These are phyloP conservation scores for Meteorus cinctellus DNA, from an alignment of 2,888 invertebrate genomes.

Conservation along the genomic window DNA sequence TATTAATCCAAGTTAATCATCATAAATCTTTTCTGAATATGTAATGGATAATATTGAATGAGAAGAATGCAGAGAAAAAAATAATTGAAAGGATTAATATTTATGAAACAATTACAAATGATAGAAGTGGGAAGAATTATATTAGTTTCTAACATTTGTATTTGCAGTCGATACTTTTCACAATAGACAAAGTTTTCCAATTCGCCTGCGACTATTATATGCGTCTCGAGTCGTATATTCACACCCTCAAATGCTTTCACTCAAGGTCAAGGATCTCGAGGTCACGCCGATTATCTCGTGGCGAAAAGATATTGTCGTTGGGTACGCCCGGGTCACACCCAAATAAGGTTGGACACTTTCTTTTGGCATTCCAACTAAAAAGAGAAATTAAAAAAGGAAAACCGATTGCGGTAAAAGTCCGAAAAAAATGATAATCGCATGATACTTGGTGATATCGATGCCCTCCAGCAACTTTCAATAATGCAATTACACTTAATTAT, in stretches of 20 bases:
- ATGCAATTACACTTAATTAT: constrained; percentile 52
- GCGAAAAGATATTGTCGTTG: constrained; percentile 36
- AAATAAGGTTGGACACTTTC: constrained; percentile 27
- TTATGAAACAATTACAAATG: neutral
- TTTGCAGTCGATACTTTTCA: neutral
- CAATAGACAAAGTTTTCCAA: constrained; percentile 29
- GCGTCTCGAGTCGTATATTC: neutral
- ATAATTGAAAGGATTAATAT: neutral
- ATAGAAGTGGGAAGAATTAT: neutral
- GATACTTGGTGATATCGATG: constrained; percentile 36
- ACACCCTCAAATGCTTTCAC: constrained; percentile 43
- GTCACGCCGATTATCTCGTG: constrained; percentile 26
- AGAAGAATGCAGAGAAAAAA: neutral
- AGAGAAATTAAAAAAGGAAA: constrained; percentile 13
- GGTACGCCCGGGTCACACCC: constrained; percentile 36
- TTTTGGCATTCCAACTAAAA: constrained; percentile 12
- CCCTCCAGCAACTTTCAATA: constrained; percentile 48
- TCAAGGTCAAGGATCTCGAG: constrained; percentile 39
- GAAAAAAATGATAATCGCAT: constrained; percentile 26
- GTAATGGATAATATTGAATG: neutral
- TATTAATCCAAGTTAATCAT: neutral
- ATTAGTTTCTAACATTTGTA: neutral
- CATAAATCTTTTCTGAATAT: neutral
- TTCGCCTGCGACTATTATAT: constrained; percentile 18
- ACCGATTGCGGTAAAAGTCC: constrained; percentile 13